Base-by-base conservation (phyloP, 2,797 vertebrate species). In the Catostomus latipinnis region DNA sequence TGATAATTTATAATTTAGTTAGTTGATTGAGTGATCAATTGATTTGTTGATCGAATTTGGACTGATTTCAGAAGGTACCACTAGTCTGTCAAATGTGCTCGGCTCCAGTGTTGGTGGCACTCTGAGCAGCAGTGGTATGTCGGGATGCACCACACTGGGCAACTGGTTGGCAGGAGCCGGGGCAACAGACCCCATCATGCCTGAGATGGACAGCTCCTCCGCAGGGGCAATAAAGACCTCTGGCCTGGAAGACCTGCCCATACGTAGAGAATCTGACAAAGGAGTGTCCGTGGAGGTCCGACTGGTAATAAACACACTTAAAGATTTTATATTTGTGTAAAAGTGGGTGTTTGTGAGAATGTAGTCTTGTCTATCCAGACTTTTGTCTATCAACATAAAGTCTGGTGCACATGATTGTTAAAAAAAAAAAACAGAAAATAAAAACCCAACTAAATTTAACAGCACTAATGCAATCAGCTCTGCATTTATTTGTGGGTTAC, bases 201-300 rank as follows among this genome's bases (percentile, higher is more conserved):
- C 93, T 6, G 91, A 95, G 48, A 93, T 93, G 43, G 92, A 94
- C 80, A 76, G 89, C 48, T 88, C 80, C 75, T 87, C 89, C 4
- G 87, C 92, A 5, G 86, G 93, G 2, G 82, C 84, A 0, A 92
- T 91, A 81, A 95, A 95, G 67, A 92, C 91, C n/a, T 90, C 95
- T 46, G 91, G 90, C 6, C 90, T 92, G 0, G 94, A 95, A 0
- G 97, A 98, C 13, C 89, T 94, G 46, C 90, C 95, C 2, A 85
- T 92, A 73, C 96, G 96, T 77, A 96, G 96, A 80, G 95, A 94
- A 0, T 80, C 85, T 0, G 96, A 98, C 80, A 98, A 96, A 86
- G 94, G 94, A 0, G 95, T 98, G 72, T 96, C 96, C 0, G 95
- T 97, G 2, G 97, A 99, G 95, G 97, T 98, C 83, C 92, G 95